Evolutionary conservation across 2,797 vertebrate species (phyloP).

Genomic region (Tragelaphus eurycerus): DNA sequence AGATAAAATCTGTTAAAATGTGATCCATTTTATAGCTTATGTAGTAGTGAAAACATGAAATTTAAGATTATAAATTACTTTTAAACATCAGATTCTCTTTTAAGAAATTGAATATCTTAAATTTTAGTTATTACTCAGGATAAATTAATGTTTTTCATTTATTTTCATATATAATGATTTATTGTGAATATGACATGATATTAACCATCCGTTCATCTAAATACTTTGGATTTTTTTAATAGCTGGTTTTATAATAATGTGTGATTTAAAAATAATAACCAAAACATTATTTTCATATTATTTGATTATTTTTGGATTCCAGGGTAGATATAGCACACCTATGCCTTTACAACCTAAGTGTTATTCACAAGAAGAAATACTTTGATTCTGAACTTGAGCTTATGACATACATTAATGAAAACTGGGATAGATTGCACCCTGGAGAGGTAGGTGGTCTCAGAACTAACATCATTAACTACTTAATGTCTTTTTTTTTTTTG

Average conservation of each 20-base stretch:
- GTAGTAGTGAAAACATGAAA: not conserved
- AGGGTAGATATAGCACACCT: constrained; percentile 98
- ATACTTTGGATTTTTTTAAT: constrained; percentile 33
- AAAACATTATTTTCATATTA: not conserved
- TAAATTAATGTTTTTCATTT: constrained; percentile 17
- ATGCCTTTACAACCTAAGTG: constrained; percentile 98
- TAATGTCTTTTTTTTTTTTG: not conserved
- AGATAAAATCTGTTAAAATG: not conserved
- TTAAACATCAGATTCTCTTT: not conserved
- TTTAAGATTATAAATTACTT: not conserved
- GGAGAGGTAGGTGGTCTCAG: constrained; percentile 88
- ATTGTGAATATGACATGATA: not conserved
- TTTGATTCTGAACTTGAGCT: constrained; percentile 98
- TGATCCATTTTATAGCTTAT: not conserved
- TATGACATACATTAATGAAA: constrained; percentile 97
- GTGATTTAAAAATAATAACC: constrained; percentile 34
- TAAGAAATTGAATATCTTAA: not conserved
- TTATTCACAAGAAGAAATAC: constrained; percentile 99
- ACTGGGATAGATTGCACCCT: constrained; percentile 97
- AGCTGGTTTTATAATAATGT: constrained; percentile 21
- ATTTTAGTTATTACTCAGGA: constrained; percentile 23
- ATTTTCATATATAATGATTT: constrained; percentile 27
- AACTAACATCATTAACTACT: constrained; percentile 44
- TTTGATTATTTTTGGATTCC: constrained; percentile 78
- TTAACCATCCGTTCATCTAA: not conserved